Evolutionary conservation across 2,113 vertebrate genomes (phyloP).

Genomic region (Chrysemys picta): DNA sequence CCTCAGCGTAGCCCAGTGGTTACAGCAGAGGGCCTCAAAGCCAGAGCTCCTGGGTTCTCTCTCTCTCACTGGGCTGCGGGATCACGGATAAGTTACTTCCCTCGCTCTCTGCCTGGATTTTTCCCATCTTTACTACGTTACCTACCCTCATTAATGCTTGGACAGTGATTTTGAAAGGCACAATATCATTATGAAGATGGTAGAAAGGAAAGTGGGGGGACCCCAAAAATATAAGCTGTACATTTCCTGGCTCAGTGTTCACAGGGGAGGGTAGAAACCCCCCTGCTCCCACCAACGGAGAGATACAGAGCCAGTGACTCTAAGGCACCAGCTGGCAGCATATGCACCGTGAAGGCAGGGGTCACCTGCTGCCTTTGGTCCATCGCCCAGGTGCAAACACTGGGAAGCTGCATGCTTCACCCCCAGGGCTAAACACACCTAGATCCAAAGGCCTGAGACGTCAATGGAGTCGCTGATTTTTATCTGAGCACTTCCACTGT

Average conservation of each 20-base stretch:
- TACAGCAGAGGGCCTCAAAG: too few relatives aligned
- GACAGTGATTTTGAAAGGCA: fast-evolving
- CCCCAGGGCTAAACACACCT: fast-evolving
- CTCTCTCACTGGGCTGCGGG: too few relatives aligned
- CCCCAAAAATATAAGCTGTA: background rate
- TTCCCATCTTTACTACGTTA: background rate
- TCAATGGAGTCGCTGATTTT: fast-evolving
- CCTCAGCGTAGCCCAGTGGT: background rate
- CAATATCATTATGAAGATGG: background rate
- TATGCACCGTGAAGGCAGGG: background rate
- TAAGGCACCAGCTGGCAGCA: fast-evolving
- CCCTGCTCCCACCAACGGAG: background rate
- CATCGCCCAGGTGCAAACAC: background rate
- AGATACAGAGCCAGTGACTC: fast-evolving
- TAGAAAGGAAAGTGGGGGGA: background rate
- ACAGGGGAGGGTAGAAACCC: fast-evolving
- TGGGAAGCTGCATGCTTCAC: fast-evolving
- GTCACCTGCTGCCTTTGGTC: background rate
- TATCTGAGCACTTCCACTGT: fast-evolving
- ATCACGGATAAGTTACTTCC: too few relatives aligned
- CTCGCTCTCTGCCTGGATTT: background rate
- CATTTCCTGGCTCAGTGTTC: background rate
- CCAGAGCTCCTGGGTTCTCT: too few relatives aligned
- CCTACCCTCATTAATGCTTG: background rate
- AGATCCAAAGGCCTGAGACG: fast-evolving